Evolutionary conservation across 2,113 vertebrate genomes (phyloP).

Genomic region (Anseranas semipalmata): DNA sequence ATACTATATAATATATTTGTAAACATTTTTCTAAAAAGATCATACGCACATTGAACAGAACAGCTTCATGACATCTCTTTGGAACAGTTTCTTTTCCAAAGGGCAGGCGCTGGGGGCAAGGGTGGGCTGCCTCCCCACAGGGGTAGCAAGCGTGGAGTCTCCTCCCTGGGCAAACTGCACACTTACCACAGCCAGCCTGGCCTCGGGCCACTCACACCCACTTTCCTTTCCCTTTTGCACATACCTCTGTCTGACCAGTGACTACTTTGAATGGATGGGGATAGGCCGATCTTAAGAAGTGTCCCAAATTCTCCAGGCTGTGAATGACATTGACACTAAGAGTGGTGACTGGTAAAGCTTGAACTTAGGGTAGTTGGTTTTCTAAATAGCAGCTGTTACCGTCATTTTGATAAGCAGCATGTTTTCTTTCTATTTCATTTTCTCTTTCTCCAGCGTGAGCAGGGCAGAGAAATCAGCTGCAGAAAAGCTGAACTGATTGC

Average conservation of each 20-base stretch:
- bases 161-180: accelerated
- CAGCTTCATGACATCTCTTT: neutral
- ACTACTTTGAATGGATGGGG: neutral
- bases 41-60: neutral
- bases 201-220: neutral
- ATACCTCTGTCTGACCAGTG: neutral
- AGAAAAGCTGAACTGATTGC: neutral
- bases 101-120: neutral
- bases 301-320: neutral
- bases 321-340: neutral
- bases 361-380: neutral
- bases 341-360: neutral
- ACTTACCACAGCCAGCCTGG: accelerated
- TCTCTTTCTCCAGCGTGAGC: neutral
- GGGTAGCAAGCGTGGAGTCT: neutral
- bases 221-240: neutral
- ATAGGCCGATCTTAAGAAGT: neutral
- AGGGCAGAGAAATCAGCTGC: neutral
- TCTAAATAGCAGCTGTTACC: neutral
- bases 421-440: neutral
- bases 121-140: neutral
- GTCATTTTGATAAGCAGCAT: neutral
- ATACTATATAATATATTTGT: conserved; percentile 22
- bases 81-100: neutral
- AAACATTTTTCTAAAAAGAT: neutral